Evolutionary conservation across 1,140 invertebrate species (phyloP).

Genomic region (Ips nitidus): DNA sequence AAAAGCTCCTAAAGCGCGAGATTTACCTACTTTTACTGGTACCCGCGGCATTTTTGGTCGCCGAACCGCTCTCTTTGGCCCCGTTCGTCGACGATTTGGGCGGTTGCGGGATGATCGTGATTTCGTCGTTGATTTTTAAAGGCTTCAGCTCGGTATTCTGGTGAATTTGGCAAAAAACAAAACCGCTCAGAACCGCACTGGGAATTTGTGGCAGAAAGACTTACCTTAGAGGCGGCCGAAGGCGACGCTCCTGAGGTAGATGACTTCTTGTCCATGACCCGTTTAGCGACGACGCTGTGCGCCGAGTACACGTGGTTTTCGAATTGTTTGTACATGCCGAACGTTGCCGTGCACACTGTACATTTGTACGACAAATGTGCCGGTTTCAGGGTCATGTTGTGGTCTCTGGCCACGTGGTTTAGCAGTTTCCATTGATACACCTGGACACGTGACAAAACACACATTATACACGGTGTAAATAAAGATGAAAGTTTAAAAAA

Average conservation of each 20-base stretch:
- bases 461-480: not conserved
- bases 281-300: conserved; percentile 81
- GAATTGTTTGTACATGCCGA: conserved; percentile 93
- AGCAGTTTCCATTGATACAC: conserved; percentile 91
- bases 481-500: too few relatives aligned
- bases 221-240: conserved; percentile 49
- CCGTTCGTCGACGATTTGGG: conserved; percentile 55
- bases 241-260: conserved; percentile 45
- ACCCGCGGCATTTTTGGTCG: conserved; percentile 38
- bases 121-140: conserved; percentile 89
- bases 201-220: not conserved
- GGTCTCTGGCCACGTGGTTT: conserved; percentile 87
- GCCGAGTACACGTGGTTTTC: conserved; percentile 93
- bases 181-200: too few relatives aligned
- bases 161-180: not conserved
- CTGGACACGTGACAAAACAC: conserved; percentile 53
- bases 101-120: conserved; percentile 88
- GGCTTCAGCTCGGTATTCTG: conserved; percentile 69
- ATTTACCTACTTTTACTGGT: conserved; percentile 48
- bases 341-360: conserved; percentile 91
- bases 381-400: conserved; percentile 87
- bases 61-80: conserved; percentile 43
- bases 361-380: conserved; percentile 93
- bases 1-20: not conserved
- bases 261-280: conserved; percentile 75